phyloP scores from a whole-genome alignment of 2,797 vertebrate species.

The Oryzias sinensis region DNA sequence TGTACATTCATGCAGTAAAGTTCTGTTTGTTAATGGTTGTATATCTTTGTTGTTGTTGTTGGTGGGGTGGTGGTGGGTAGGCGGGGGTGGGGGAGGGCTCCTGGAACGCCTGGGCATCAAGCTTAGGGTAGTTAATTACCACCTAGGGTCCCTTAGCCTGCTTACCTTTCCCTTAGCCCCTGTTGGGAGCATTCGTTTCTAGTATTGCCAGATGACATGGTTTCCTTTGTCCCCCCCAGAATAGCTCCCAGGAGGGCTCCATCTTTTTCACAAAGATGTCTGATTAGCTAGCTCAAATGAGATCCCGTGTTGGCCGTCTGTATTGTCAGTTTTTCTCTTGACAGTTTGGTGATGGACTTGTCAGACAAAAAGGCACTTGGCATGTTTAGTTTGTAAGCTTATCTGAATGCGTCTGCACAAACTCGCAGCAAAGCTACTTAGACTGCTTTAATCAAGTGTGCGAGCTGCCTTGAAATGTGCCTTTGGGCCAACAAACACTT shows the following conservation, averaged over 20 bases:
- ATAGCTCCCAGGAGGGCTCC: slow-evolving; percentile 62
- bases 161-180: slow-evolving; percentile 55
- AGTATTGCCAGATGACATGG: slow-evolving; percentile 56
- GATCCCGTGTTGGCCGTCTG: slow-evolving; percentile 58
- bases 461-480: slow-evolving; percentile 38
- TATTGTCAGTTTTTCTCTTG: slow-evolving; percentile 63
- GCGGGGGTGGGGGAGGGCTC: no score
- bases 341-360: slow-evolving; percentile 39
- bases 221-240: slow-evolving; percentile 46
- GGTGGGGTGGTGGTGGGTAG: no score
- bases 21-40: no score
- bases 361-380: slow-evolving; percentile 31
- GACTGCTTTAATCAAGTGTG: slow-evolving; percentile 39
- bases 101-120: slow-evolving; percentile 51
- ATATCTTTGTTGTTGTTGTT: no score
- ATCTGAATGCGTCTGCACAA: slow-evolving; percentile 46
- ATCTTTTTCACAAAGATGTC: slow-evolving; percentile 57
- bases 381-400: slow-evolving; percentile 47
- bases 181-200: slow-evolving; percentile 66
- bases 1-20: no score
- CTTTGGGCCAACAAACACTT: slow-evolving; percentile 45
- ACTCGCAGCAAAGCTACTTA: slow-evolving; percentile 57
- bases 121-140: slow-evolving; percentile 72
- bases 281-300: slow-evolving; percentile 69
- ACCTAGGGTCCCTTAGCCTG: slow-evolving; percentile 53